Conservation (phyloP, 1,140 invertebrate genomes). For the Drosophila tsacasi region DNA sequence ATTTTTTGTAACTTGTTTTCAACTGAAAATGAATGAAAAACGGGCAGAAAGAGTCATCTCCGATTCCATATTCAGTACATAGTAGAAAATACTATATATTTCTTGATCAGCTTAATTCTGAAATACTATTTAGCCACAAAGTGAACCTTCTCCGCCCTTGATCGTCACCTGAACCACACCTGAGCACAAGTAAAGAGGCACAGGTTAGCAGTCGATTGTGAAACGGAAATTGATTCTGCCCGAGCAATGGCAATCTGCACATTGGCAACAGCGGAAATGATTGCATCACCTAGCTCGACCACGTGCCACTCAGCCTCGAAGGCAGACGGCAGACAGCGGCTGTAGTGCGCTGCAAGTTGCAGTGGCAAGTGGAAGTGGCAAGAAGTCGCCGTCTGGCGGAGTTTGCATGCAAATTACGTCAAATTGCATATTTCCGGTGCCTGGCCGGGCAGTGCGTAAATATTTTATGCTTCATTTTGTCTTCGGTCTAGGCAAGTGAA, state of each 20-base stretch:
- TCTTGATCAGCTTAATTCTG: no score
- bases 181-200: not conserved
- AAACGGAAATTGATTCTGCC: conserved; percentile 78
- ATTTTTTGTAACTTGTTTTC: no score
- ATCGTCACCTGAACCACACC: not conserved
- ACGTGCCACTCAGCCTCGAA: conserved; percentile 54
- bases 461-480: conserved; percentile 83
- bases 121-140: not conserved
- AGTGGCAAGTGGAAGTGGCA: conserved; percentile 43
- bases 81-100: no score
- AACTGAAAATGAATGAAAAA: no score
- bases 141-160: not conserved
- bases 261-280: conserved; percentile 69
- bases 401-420: conserved; percentile 79
- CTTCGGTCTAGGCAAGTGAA: conserved; percentile 76
- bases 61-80: no score
- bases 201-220: not conserved
- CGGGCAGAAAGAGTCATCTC: no score
- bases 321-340: conserved; percentile 10
- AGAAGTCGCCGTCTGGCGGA: conserved; percentile 28
- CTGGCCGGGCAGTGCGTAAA: conserved; percentile 65
- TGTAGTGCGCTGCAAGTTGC: conserved; percentile 13
- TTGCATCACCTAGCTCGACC: conserved; percentile 78
- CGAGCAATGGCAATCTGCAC: conserved; percentile 63
- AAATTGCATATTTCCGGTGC: conserved; percentile 82